phyloP scores from a whole-genome alignment of 2,888 invertebrate genomes.

The Gasteruption jaculator region DNA sequence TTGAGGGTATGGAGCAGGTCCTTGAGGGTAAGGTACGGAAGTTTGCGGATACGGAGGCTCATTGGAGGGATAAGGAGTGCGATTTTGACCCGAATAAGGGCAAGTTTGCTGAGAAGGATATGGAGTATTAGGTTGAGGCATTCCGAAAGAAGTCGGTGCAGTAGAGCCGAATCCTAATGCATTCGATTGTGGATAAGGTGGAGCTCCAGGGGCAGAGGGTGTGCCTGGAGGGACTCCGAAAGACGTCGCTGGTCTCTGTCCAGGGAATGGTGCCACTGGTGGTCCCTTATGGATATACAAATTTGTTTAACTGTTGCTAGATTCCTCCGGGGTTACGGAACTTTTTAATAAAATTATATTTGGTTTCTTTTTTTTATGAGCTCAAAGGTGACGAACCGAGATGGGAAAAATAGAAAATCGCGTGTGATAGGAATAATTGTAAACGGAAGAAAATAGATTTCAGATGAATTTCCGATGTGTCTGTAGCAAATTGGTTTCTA shows the following conservation, averaged over 20 bases:
- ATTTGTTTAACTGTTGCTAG: too few species aligned
- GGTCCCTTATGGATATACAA: slow-evolving; percentile 45
- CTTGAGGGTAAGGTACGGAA: slow-evolving; percentile 14
- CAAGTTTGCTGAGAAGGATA: slow-evolving; percentile 22
- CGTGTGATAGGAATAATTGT: slow-evolving; percentile 7
- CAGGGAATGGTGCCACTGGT: slow-evolving; percentile 38
- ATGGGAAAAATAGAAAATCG: too few species aligned
- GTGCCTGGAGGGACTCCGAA: slow-evolving; percentile 45
- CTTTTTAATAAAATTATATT: slow-evolving; percentile 15
- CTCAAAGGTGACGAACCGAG: slow-evolving; percentile 8
- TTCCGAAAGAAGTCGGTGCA: slow-evolving; percentile 36
- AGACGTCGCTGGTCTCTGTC: slow-evolving; percentile 40
- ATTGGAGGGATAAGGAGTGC: slow-evolving; percentile 9
- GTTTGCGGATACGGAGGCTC: too few species aligned
- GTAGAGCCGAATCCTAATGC: slow-evolving; percentile 29
- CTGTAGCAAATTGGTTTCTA: too few species aligned
- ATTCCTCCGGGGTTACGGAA: too few species aligned
- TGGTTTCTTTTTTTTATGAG: slow-evolving; percentile 3
- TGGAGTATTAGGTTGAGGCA: slow-evolving; percentile 40
- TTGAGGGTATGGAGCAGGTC: slow-evolving; percentile 18
- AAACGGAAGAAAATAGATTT: slow-evolving; percentile 16
- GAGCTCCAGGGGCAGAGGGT: slow-evolving; percentile 40
- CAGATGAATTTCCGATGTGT: not conserved
- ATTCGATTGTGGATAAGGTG: slow-evolving; percentile 28
- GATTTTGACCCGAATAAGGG: slow-evolving; percentile 6